Evolutionary conservation across 2,888 invertebrate genomes (phyloP), one percentile per base, ranked within the genome.

Genomic region (Phalangium opilio): DNA sequence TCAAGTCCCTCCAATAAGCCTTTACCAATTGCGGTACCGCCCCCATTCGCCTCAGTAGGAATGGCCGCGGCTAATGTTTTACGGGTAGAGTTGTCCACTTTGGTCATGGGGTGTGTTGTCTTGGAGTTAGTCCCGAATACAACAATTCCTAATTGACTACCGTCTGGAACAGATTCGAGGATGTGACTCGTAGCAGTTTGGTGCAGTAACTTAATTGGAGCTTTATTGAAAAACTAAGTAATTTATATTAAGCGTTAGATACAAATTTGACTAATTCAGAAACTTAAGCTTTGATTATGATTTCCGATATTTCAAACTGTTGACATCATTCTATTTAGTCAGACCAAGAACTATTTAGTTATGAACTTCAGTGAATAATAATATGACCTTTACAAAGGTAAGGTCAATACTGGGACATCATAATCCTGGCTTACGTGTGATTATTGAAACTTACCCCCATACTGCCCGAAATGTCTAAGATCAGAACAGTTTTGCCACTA

Each of bases 151-250:
- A 66, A 53, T 50, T 59, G 56, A 36, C 62, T 60, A 18, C 62
- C 64, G 39, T 61, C 59, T 4, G 61, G 71, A 15, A 76, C 61
- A 59, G 75, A 73, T 49, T 73, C 71, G 21, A 71, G 64, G 3
- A 74, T 71, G 70, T 75, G 74, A 59, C 75, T 75, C 35, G 74
- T 67, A 47, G 76, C 68, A 0, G 76, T 75, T 49, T 69, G 64
- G 34, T 74, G 64, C 44, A 76, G 63, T 59, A 73, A 75, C 47
- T 67, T 72, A 75, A 75, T 76, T 2, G 75, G 73, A 60, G 12
- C 19, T 7, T 20, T 11, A 10, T 41, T 18, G 41, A 41, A 21
- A 19, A 18, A 4, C 14, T 20, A 41, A 41, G 10, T 27, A n/a
- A 43, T n/a, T 43, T 20, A 21, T n/a, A 21, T 27, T 2, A 12